phyloP scores from a whole-genome alignment of 1,140 invertebrate genomes.

The Ostrea denselamellosa region DNA sequence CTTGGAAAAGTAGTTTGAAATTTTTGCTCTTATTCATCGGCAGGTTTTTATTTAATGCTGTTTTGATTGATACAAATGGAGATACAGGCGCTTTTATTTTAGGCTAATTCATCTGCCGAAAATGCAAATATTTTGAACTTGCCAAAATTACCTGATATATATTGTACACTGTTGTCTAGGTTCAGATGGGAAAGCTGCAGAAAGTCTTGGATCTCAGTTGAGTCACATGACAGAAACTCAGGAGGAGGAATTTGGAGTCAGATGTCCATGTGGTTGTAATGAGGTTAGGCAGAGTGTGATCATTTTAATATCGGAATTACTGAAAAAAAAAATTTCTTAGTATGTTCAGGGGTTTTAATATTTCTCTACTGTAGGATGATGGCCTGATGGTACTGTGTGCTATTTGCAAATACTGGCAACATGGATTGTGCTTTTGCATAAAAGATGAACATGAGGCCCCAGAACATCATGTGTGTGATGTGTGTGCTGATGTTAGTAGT shows the following conservation, averaged over 20 bases:
- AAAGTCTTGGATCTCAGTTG: slow-evolving; percentile 55
- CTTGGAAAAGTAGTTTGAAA: no score
- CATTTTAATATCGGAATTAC: not conserved
- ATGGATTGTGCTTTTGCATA: slow-evolving; percentile 77
- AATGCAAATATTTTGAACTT: no score
- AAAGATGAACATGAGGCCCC: slow-evolving; percentile 72
- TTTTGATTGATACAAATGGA: no score
- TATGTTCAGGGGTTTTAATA: not conserved
- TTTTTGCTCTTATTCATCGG: no score
- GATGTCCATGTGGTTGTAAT: slow-evolving; percentile 77
- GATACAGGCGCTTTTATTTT: no score
- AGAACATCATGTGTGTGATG: slow-evolving; percentile 74
- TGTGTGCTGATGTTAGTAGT: slow-evolving; percentile 72
- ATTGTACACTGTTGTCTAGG: slow-evolving; percentile 4
- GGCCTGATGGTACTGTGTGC: slow-evolving; percentile 78
- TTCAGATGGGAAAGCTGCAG: slow-evolving; percentile 55
- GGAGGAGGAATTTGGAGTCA: slow-evolving; percentile 69
- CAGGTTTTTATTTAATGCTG: no score
- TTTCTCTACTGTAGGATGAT: slow-evolving; percentile 72
- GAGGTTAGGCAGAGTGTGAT: slow-evolving; percentile 66
- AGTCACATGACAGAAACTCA: slow-evolving; percentile 55
- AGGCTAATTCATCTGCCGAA: no score
- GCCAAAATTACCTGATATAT: no score
- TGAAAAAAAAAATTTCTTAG: not conserved
- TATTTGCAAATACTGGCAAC: slow-evolving; percentile 76